Conservation (phyloP, 2,888 invertebrate species). For the Fragum sueziense region DNA sequence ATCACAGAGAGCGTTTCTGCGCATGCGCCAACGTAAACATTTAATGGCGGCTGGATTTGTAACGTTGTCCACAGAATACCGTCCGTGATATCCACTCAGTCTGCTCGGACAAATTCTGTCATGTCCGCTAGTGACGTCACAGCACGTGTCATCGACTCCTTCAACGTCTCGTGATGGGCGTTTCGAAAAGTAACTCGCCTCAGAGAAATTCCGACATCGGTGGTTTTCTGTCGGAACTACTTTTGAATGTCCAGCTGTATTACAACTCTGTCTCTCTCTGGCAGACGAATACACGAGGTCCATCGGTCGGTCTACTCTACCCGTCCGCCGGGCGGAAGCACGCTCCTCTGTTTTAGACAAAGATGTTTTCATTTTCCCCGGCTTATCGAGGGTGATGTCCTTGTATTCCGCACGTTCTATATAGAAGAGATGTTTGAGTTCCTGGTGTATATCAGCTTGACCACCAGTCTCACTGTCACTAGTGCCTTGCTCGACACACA, state of each 20-base stretch:
- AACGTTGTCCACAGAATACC: conserved; percentile 4
- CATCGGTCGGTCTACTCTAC: background rate
- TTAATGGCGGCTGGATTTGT: conserved; percentile 34
- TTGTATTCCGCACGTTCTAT: background rate
- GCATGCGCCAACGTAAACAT: conserved; percentile 44
- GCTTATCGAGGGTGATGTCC: background rate
- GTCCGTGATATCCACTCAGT: background rate
- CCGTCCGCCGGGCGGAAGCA: background rate
- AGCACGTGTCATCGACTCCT: background rate
- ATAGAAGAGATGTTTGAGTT: background rate
- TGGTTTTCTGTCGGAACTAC: background rate
- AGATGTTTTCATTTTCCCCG: background rate
- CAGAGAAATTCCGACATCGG: background rate
- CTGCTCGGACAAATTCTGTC: conserved; percentile 1
- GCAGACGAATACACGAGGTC: background rate
- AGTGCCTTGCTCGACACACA: too few relatives aligned
- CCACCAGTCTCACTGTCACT: background rate
- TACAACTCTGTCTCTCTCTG: background rate
- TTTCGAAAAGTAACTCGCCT: conserved; percentile 7
- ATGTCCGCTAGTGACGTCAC: background rate
- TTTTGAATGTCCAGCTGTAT: background rate
- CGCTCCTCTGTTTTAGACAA: background rate
- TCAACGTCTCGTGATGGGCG: background rate
- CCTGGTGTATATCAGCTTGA: background rate
- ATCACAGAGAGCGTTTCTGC: conserved; percentile 56